Evolutionary conservation across 2,113 vertebrate species (phyloP).

Genomic region (Semnopithecus entellus): DNA sequence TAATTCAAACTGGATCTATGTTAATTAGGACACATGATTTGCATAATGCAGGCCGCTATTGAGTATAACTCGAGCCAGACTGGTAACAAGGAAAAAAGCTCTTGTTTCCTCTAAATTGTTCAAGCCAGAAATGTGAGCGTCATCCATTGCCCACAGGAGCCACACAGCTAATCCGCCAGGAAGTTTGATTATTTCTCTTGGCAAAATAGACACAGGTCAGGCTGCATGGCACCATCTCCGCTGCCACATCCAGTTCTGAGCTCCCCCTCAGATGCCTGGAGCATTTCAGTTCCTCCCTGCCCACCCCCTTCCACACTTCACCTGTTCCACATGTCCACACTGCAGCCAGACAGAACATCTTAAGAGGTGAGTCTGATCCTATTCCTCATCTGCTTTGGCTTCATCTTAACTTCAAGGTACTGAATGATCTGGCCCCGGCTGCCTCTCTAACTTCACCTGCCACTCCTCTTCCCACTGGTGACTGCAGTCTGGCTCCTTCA

Average conservation of each 20-base stretch:
- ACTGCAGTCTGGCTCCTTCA: background rate
- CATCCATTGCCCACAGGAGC: background rate
- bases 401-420: background rate
- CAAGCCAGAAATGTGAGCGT: background rate
- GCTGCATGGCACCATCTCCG: rapidly evolving
- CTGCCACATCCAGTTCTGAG: background rate
- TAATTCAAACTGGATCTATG: constrained; percentile 15
- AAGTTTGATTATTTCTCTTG: background rate
- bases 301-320: rapidly evolving
- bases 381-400: background rate
- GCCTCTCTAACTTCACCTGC: background rate
- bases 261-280: too few species aligned
- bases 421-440: background rate
- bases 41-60: constrained; percentile 1
- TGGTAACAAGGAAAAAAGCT: constrained; percentile 6
- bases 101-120: constrained; percentile 35
- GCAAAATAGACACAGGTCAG: background rate
- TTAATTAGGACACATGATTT: constrained; percentile 55
- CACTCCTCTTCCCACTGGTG: background rate
- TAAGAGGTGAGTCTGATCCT: too few species aligned
- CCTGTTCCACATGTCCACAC: rapidly evolving
- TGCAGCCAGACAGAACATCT: background rate
- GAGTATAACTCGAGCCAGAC: constrained; percentile 29
- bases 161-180: background rate
- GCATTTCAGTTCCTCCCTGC: background rate